Evolutionary conservation across 2,888 invertebrate genomes (phyloP).

Genomic region (Yponomeuta sedellus): DNA sequence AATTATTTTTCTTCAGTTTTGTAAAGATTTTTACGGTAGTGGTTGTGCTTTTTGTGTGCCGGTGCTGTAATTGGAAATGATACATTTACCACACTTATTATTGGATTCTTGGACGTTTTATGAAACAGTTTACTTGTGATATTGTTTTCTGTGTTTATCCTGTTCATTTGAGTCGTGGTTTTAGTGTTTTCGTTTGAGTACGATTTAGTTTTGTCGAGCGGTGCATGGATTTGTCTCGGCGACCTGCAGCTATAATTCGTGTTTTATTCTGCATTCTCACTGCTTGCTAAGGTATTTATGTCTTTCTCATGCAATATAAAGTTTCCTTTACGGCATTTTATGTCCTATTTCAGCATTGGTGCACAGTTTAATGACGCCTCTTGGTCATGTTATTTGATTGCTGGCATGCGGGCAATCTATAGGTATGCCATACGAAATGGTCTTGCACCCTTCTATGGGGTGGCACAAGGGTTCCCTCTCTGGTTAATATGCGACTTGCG

Average conservation of each 20-base stretch:
- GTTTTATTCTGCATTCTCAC: slow-evolving; percentile 27
- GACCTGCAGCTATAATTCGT: slow-evolving; percentile 20
- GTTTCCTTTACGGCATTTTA: background rate
- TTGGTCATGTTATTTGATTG: background rate
- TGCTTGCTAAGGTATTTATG: slow-evolving; percentile 43
- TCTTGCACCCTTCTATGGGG: background rate
- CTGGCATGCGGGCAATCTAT: background rate
- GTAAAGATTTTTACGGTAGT: slow-evolving; percentile 52
- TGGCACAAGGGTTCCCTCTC: background rate
- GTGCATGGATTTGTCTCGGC: slow-evolving; percentile 59
- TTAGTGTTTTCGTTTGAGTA: slow-evolving; percentile 44
- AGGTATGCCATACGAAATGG: background rate
- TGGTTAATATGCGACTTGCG: background rate
- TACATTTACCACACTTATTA: slow-evolving; percentile 48
- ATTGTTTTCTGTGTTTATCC: slow-evolving; percentile 41
- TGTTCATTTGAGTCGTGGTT: slow-evolving; percentile 38
- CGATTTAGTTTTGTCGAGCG: slow-evolving; percentile 52
- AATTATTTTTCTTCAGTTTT: slow-evolving; percentile 49
- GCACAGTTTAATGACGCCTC: background rate
- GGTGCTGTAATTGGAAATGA: slow-evolving; percentile 54
- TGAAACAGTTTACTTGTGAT: slow-evolving; percentile 52
- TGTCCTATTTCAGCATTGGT: background rate
- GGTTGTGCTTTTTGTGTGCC: slow-evolving; percentile 49
- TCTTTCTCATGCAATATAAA: background rate
- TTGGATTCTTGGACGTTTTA: slow-evolving; percentile 51